Percentiles rank a stretch among this genome's conserved stretches.
These are phyloP conservation scores for Sigmodon hispidus DNA, from an alignment of 2,113 vertebrate genomes.

Conservation along the genomic window DNA sequence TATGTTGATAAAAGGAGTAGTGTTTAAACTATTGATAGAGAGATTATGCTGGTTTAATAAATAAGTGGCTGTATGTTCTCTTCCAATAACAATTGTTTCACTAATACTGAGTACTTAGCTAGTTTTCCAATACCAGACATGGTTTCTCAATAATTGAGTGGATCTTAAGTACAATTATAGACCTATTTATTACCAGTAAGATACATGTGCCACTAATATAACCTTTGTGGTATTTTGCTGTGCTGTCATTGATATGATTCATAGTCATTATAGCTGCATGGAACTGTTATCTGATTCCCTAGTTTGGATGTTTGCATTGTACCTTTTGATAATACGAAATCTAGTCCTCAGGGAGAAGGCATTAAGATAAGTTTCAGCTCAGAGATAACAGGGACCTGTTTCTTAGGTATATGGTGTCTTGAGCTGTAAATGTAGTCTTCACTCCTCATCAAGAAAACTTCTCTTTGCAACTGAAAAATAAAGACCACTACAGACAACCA, in stretches of 20 bases:
- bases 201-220: not conserved
- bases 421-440: not conserved
- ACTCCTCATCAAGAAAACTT: not conserved
- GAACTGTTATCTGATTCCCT: not conserved
- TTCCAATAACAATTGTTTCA: not conserved
- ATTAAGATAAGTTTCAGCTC: not conserved
- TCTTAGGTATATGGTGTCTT: not conserved
- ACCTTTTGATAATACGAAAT: not conserved
- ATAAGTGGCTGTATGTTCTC: not conserved
- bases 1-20: not conserved
- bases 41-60: not conserved
- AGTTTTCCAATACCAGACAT: not conserved
- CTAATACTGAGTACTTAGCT: not conserved
- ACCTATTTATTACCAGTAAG: not conserved
- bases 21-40: not conserved
- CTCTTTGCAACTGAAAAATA: not conserved
- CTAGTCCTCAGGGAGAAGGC: not conserved
- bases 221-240: not conserved
- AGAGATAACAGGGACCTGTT: not conserved
- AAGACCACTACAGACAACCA: not conserved
- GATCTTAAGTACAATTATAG: not conserved
- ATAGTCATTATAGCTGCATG: not conserved
- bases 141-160: not conserved
- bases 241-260: not conserved
- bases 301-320: not conserved